A percentile compares a stretch with the other conserved stretches of the same genome.
These are phyloP conservation scores for Plotosus lineatus DNA, from an alignment of 2,113 vertebrate genomes.

Conservation along the genomic window DNA sequence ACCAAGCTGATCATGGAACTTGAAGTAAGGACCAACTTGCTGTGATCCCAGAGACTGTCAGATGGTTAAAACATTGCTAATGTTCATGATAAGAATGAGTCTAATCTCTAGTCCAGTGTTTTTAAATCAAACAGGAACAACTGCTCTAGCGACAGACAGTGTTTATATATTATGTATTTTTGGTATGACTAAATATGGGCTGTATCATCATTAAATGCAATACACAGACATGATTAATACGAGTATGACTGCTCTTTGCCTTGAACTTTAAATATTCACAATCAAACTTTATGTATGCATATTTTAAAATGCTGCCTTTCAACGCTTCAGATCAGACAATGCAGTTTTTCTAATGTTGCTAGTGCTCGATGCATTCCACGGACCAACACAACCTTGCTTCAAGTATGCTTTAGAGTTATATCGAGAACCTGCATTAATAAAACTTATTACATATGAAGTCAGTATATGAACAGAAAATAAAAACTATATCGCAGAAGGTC, in stretches of 20 bases:
- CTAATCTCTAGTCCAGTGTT: background rate
- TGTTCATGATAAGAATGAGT: background rate
- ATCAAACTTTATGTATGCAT: background rate
- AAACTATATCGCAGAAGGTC: background rate
- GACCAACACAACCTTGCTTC: background rate
- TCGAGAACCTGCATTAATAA: background rate
- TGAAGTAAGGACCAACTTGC: too few relatives aligned
- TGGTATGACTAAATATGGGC: background rate
- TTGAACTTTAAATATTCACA: background rate
- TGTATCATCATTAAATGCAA: constrained; percentile 1
- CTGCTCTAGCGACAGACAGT: background rate
- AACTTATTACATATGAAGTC: background rate
- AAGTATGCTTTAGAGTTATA: background rate
- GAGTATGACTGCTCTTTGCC: background rate
- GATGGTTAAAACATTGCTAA: background rate
- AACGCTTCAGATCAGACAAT: background rate
- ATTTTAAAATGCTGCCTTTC: background rate
- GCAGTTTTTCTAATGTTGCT: background rate
- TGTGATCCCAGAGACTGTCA: background rate
- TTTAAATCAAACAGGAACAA: background rate
- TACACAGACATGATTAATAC: background rate
- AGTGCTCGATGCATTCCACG: background rate
- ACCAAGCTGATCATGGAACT: too few relatives aligned
- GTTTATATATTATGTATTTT: background rate
- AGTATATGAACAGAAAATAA: background rate